Conservation (phyloP, 92 coral and sea anemone species). For the Meandrina meandrites region DNA sequence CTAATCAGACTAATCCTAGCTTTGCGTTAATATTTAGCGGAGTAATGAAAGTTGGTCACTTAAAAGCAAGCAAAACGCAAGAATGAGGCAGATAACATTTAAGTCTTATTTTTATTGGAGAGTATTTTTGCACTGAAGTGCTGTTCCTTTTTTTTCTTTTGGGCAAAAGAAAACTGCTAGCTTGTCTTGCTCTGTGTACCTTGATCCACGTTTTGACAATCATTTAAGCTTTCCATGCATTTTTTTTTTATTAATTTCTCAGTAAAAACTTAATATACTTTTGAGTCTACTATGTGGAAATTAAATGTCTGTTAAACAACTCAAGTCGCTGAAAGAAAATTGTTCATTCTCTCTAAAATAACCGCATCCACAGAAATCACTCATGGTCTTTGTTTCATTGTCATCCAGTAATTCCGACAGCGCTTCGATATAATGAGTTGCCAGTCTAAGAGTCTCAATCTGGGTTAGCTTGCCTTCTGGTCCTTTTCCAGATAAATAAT, state of each 20-base stretch:
- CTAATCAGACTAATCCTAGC: too few species aligned
- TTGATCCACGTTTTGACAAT: not conserved
- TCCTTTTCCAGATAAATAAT: slow-evolving; percentile 96
- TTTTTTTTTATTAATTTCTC: not conserved
- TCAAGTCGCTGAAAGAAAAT: slow-evolving; percentile 31
- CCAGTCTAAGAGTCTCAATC: slow-evolving; percentile 90
- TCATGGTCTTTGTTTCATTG: slow-evolving; percentile 53
- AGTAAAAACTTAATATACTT: not conserved
- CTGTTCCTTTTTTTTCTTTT: not conserved
- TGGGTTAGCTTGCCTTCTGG: slow-evolving; percentile 97
- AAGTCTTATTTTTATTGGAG: not conserved
- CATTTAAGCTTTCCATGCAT: not conserved
- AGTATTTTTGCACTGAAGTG: not conserved
- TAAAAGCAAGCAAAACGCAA: too few species aligned
- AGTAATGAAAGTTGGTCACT: too few species aligned
- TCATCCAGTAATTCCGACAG: slow-evolving; percentile 93
- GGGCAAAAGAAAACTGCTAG: not conserved
- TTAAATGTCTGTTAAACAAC: slow-evolving; percentile 36
- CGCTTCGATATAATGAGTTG: slow-evolving; percentile 95
- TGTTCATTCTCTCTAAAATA: slow-evolving; percentile 44
- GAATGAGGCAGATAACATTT: not conserved
- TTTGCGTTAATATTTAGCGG: too few species aligned
- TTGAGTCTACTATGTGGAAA: not conserved
- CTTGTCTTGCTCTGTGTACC: not conserved
- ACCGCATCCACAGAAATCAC: slow-evolving; percentile 76